Base-by-base conservation (phyloP, 2,797 vertebrate genomes). In the Alectoris magna region DNA sequence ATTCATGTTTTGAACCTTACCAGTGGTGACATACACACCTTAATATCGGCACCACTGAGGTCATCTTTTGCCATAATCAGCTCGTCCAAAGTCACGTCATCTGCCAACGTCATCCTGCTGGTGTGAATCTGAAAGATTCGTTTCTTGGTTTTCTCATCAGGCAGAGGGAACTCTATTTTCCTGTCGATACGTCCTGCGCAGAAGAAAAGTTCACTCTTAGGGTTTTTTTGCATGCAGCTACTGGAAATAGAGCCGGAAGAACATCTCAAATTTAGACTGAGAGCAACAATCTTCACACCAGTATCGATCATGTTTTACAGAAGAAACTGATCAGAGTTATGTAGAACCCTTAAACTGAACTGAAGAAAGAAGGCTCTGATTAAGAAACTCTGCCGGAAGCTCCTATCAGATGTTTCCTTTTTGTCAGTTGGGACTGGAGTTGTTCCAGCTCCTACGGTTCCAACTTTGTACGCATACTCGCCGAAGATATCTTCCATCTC, bases 51-150 rank as follows among this genome's bases (percentile, higher is more conserved):
- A 67, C 99, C 99, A 14, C 99, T 99, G 68, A 99, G 98, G 96
- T 99, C 99, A 24, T 99, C 99, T 96, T 99, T 99, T 31, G 99
- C 99, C 98, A 99, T 98, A 62, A 99, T 99, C 88, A 99, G 95
- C 88, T 99, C 99, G 34, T 99, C 99, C 22, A 99, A 97, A 39
- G 98, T 99, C 70, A 99, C 99, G 3, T 99, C 99, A 27, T 98
- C 98, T 3, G 99, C 98, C 76, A 99, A 70, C 0, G 99, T 99
- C 99, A 99, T 99, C 87, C 99, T 98, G 93, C 99, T 99, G 1
- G 99, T 99, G 97, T 99, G 99, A 95, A 99, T 99, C 97, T 99
- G 98, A 91, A 99, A 99, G 96, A 99, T 99, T 75, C 99, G 98
- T 71, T 99, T 98, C 96, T 99, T 99, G 3, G 99, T 99, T 94